A percentile compares a stretch with the other conserved stretches of the same genome.
These are phyloP conservation scores for Eupithecia subfuscata DNA, from an alignment of 2,888 invertebrate species.

Conservation along the genomic window DNA sequence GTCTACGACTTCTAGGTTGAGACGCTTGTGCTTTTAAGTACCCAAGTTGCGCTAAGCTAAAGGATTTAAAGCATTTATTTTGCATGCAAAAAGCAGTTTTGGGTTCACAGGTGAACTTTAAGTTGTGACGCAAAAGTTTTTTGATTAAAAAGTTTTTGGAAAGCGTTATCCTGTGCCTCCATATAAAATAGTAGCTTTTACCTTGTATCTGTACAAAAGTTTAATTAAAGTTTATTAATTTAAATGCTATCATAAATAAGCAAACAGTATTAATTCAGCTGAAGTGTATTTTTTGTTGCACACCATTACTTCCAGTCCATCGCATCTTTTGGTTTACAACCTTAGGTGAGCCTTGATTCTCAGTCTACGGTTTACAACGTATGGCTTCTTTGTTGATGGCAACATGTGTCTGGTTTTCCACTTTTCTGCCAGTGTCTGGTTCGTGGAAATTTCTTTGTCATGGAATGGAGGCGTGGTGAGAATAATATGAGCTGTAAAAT, in stretches of 20 bases:
- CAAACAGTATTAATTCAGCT: neutral
- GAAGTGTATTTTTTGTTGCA: too few relatives aligned
- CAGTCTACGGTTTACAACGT: too few relatives aligned
- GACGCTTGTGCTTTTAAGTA: slow-evolving; percentile 66
- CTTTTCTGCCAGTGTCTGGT: too few relatives aligned
- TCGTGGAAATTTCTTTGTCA: too few relatives aligned
- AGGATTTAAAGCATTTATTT: slow-evolving; percentile 56
- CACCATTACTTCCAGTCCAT: too few relatives aligned
- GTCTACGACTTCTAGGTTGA: slow-evolving; percentile 43
- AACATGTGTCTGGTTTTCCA: too few relatives aligned
- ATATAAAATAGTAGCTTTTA: neutral
- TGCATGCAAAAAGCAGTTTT: slow-evolving; percentile 40
- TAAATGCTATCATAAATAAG: neutral
- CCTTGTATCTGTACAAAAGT: neutral
- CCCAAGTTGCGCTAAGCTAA: slow-evolving; percentile 50
- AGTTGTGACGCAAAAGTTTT: slow-evolving; percentile 36
- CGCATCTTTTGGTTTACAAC: too few relatives aligned
- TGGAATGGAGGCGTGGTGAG: too few relatives aligned
- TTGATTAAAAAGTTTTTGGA: slow-evolving; percentile 35
- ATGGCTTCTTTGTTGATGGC: too few relatives aligned
- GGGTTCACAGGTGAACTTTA: slow-evolving; percentile 31
- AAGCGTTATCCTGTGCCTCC: slow-evolving; percentile 3
- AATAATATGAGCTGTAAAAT: too few relatives aligned
- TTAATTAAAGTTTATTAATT: neutral
- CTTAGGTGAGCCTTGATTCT: too few relatives aligned